Conservation (phyloP, 2,797 vertebrate genomes). For the Mus minutoides region DNA sequence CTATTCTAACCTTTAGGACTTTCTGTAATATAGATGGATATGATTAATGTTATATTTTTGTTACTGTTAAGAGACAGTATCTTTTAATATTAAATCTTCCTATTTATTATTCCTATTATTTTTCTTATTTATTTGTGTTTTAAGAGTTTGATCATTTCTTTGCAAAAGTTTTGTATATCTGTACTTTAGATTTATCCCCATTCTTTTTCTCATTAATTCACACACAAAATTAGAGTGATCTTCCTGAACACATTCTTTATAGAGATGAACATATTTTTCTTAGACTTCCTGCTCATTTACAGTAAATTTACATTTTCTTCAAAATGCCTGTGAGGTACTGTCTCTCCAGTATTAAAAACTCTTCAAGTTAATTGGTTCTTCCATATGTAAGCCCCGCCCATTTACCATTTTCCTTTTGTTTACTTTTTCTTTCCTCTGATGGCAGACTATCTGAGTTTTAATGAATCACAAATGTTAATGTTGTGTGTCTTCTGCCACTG, state of each 20-base stretch:
- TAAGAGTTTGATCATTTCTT: constrained; percentile 12
- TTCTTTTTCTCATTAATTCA: not conserved
- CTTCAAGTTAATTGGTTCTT: constrained; percentile 1
- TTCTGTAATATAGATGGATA: not conserved
- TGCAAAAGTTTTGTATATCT: not conserved
- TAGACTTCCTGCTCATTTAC: not conserved
- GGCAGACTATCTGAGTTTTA: not conserved
- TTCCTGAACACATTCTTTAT: not conserved
- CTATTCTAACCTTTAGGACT: not conserved
- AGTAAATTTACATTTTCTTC: not conserved
- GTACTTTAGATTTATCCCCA: not conserved
- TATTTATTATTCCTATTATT: not conserved
- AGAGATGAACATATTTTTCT: constrained; percentile 8
- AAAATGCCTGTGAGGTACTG: not conserved
- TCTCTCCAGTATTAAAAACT: not conserved
- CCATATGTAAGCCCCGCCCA: not conserved
- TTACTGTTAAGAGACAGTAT: not conserved
- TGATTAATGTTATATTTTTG: not conserved
- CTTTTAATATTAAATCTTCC: constrained; percentile 9
- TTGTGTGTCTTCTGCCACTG: not conserved
- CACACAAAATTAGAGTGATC: not conserved
- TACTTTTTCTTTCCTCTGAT: not conserved
- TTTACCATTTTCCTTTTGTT: not conserved
- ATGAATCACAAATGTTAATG: not conserved
- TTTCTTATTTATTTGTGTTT: not conserved